These are phyloP conservation scores for Marmota monax DNA, from an alignment of 2,113 vertebrate species.

Conservation along the genomic window DNA sequence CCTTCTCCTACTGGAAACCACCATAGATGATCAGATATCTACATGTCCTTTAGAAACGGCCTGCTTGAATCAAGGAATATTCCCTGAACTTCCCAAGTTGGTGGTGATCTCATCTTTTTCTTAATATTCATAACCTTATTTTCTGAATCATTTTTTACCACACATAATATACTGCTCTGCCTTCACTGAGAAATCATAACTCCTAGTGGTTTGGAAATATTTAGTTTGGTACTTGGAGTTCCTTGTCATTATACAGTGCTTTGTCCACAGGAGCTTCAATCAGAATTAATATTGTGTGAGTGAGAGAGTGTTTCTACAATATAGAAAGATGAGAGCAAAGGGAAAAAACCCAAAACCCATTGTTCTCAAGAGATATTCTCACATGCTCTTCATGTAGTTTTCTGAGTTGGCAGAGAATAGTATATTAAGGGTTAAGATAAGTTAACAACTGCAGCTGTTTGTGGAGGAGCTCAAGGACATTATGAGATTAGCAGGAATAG, in stretches of 20 bases:
- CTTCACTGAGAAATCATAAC: not conserved
- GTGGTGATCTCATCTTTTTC: not conserved
- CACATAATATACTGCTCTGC: not conserved
- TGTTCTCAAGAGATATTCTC: not conserved
- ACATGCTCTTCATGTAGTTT: not conserved
- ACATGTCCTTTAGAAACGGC: not conserved
- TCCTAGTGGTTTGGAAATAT: not conserved
- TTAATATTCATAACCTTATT: not conserved
- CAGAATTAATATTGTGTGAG: not conserved
- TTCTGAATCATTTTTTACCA: not conserved
- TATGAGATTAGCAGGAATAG: conserved; percentile 74
- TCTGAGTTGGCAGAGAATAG: not conserved
- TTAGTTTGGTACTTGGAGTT: not conserved
- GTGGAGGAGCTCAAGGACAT: conserved; percentile 72
- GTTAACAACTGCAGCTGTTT: conserved; percentile 71
- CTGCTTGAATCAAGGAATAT: not conserved
- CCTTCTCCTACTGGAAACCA: not conserved
- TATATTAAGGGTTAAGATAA: conserved; percentile 68
- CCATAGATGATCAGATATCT: not conserved
- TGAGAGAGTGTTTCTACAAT: not conserved
- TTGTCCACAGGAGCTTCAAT: not conserved
- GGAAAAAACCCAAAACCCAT: not conserved
- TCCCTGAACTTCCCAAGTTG: not conserved
- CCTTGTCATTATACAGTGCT: not conserved
- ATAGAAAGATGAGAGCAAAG: not conserved